phyloP scores from a whole-genome alignment of 2,888 invertebrate species.

The Gnatocerus cornutus region DNA sequence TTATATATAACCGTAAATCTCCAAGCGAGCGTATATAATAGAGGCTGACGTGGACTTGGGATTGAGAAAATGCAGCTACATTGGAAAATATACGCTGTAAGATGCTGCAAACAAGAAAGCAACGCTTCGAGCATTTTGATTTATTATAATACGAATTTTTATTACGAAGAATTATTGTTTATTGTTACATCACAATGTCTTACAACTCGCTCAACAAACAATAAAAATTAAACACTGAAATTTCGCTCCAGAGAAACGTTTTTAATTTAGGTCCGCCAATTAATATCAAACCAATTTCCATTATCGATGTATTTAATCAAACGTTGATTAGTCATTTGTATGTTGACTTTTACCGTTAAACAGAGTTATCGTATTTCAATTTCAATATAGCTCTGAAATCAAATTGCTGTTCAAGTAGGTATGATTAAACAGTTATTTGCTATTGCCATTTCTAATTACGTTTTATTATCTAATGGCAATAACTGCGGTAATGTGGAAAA shows the following conservation, averaged over 20 bases:
- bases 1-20: constrained; percentile 45
- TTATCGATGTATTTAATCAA: neutral
- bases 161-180: constrained; percentile 5
- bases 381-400: neutral
- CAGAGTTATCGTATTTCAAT: neutral
- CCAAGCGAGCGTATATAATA: constrained; percentile 31
- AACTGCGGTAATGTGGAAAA: no score
- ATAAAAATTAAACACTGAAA: no score
- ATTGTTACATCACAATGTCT: neutral
- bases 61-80: constrained; percentile 44
- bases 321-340: neutral
- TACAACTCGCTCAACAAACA: no score
- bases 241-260: no score
- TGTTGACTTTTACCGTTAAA: neutral
- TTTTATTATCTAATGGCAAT: no score
- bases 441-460: no score
- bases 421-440: no score
- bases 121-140: constrained; percentile 21
- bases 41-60: constrained; percentile 31
- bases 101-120: constrained; percentile 46
- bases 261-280: no score
- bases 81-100: constrained; percentile 34
- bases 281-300: no score
- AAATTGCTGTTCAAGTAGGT: neutral
- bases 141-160: constrained; percentile 15